Conservation (phyloP, 2,113 vertebrate genomes). For the Beaufortia kweichowensis region DNA sequence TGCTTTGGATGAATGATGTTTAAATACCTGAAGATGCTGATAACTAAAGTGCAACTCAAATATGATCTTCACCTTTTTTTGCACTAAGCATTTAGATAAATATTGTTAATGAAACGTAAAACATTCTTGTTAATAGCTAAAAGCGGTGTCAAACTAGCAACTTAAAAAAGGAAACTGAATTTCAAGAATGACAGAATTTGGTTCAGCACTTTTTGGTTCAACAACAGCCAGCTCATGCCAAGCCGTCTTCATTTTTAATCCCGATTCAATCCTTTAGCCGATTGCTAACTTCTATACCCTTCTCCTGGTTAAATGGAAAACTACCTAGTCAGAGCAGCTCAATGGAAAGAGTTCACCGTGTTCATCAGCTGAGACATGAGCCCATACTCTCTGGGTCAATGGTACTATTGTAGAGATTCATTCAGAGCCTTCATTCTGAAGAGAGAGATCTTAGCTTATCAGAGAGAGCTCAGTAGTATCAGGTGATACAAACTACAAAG, state of each 20-base stretch:
- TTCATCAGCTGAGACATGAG: background rate
- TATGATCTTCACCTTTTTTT: background rate
- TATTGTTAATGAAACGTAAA: background rate
- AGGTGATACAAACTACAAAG: slow-evolving; percentile 50
- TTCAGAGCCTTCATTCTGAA: slow-evolving; percentile 36
- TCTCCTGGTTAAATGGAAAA: background rate
- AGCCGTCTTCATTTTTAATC: too few species aligned
- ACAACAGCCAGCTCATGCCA: background rate
- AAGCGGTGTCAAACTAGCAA: background rate
- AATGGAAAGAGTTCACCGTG: slow-evolving; percentile 6
- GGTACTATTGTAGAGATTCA: slow-evolving; percentile 44
- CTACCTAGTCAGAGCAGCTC: background rate
- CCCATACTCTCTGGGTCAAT: slow-evolving; percentile 48
- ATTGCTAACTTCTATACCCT: too few species aligned
- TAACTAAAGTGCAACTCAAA: background rate
- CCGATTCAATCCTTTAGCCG: too few species aligned
- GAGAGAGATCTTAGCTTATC: slow-evolving; percentile 42
- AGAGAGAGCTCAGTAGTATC: slow-evolving; percentile 38
- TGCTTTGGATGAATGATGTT: background rate
- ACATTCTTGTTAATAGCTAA: background rate
- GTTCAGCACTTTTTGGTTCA: background rate
- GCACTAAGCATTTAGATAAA: background rate
- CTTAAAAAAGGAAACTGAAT: background rate
- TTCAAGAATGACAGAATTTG: too few species aligned
- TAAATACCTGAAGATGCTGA: background rate